Base-by-base conservation (phyloP, 2,113 vertebrate genomes). In the Echinops telfairi region DNA sequence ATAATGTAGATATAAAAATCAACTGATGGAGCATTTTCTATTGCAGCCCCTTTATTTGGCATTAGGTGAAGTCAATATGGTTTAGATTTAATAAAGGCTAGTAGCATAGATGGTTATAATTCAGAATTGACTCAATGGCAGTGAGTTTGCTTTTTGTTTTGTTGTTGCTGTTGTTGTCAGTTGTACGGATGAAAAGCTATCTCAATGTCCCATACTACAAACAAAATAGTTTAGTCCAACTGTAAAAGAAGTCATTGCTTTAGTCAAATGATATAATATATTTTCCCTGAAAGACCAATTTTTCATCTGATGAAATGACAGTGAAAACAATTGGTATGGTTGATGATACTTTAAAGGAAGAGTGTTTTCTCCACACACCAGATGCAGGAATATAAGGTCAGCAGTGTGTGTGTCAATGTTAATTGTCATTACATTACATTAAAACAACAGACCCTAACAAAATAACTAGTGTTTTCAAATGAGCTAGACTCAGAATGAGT, bases 331-430 rank as follows among this genome's bases (percentile, higher is more conserved):
- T 97, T 75, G 82, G 68, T 77, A 92, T 47, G 81, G 95, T 73
- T 85, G 90, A 92, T 97, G 89, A 87, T 96, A 91, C 97, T 98
- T 97, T 95, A 96, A 97, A 91, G 77, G 31, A n/a, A 36, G 92
- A 95, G 88, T 88, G 89, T 94, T 93, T 97, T 95, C 86, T 36
- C 95, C 94, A 27, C 15, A 95, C 93, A 95, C 95, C 97, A 98
- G 97, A 97, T 98, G 97, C 94, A 47, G 92, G 89, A 96, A 96
- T 97, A 53, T 97, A 98, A 98, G 97, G 96, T 95, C 97, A 98
- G 92, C 97, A 94, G 96, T 98, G 97, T 97, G 97, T 97, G 97
- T 93, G n/a, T n/a, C 92, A 81, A 43, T 96, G 95, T 95, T 92
- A 43, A 98, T 94, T 97, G 96, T 98, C 94, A 94, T 95, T 94